Percentiles rank a stretch among this genome's conserved stretches.
These are phyloP conservation scores for Temnothorax longispinosus DNA, from an alignment of 1,140 invertebrate genomes.

Conservation along the genomic window DNA sequence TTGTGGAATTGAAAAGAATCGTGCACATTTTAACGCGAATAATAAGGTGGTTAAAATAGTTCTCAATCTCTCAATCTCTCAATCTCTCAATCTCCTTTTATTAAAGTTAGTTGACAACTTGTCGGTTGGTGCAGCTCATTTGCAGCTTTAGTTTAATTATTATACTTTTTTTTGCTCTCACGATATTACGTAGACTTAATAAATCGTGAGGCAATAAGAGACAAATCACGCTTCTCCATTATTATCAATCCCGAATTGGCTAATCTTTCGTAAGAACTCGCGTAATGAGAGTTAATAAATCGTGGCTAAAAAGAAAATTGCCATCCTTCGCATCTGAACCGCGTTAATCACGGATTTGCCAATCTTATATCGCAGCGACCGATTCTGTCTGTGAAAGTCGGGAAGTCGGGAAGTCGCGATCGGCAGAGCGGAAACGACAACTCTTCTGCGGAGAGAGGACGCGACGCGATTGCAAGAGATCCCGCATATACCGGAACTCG, in stretches of 20 bases:
- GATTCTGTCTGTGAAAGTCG: constrained; percentile 54
- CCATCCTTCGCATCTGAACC: background rate
- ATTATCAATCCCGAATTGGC: constrained; percentile 37
- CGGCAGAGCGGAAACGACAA: constrained; percentile 59
- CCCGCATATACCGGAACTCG: constrained; percentile 36
- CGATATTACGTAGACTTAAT: background rate
- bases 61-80: background rate
- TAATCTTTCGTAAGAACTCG: constrained; percentile 10
- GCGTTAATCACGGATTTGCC: constrained; percentile 30
- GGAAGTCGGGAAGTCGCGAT: constrained; percentile 45
- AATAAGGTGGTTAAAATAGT: background rate
- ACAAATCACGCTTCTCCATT: background rate
- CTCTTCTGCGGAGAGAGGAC: constrained; percentile 34
- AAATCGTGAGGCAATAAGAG: constrained; percentile 7
- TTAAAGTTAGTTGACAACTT: no score
- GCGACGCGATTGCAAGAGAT: constrained; percentile 35
- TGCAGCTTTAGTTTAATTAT: constrained; percentile 3
- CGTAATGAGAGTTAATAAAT: constrained; percentile 29
- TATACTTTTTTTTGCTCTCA: background rate
- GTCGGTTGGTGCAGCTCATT: background rate
- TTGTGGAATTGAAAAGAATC: background rate
- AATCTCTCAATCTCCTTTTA: background rate
- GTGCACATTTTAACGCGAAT: background rate
- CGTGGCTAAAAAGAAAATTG: constrained; percentile 8
- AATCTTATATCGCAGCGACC: constrained; percentile 6